Evolutionary conservation across 2,113 vertebrate species (phyloP).

Genomic region (Monarcha castaneiventris): DNA sequence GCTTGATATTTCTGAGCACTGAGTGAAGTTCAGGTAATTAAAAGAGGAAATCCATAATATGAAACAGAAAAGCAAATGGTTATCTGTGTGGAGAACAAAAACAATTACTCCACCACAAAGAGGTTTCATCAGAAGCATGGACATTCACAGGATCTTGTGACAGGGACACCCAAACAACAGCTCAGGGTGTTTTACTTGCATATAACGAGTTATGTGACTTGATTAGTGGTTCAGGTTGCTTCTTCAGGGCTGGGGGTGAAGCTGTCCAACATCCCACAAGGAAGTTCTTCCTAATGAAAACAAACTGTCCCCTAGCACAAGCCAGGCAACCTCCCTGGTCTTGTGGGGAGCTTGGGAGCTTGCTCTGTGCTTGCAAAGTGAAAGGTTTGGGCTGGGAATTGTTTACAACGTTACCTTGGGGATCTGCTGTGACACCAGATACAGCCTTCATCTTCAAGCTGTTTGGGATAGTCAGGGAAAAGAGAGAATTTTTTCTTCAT

Average conservation of each 20-base stretch:
- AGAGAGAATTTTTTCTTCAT: background rate
- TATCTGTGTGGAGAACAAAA: background rate
- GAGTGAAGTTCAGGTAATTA: background rate
- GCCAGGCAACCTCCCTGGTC: background rate
- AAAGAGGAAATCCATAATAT: background rate
- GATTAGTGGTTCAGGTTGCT: background rate
- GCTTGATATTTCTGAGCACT: background rate
- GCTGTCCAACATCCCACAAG: background rate
- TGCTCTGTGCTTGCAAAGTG: background rate
- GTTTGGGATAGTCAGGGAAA: background rate
- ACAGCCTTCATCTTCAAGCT: background rate
- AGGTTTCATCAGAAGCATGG: background rate
- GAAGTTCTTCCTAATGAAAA: background rate
- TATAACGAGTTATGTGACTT: background rate
- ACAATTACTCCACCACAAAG: accelerated
- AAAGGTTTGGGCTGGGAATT: background rate
- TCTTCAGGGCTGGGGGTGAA: background rate
- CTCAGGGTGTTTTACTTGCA: background rate
- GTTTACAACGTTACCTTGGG: background rate
- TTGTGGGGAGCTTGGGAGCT: background rate
- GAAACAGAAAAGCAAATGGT: background rate
- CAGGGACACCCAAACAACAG: background rate
- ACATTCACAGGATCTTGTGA: background rate
- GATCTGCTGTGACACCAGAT: background rate
- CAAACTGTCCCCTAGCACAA: background rate